Conservation (phyloP, 1,140 invertebrate species). For the Antheraea pernyi region DNA sequence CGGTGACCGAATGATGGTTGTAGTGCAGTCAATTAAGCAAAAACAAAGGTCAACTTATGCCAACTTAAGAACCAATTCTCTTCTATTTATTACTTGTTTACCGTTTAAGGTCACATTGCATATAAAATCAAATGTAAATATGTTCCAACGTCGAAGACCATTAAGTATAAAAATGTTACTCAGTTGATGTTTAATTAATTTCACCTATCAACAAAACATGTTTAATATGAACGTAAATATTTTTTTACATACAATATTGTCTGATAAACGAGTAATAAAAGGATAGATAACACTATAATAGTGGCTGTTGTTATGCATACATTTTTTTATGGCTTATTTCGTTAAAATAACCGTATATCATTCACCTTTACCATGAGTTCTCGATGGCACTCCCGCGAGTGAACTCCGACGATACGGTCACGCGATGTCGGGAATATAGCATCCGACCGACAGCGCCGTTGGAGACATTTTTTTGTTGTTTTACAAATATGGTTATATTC, state of each 20-base stretch:
- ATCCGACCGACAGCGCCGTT: neutral
- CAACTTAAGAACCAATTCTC: no score
- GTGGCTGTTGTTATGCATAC: constrained; percentile 1
- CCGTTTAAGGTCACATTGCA: no score
- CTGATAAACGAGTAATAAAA: neutral
- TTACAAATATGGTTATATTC: neutral
- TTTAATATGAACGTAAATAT: no score
- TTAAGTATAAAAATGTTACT: no score
- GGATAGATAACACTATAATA: constrained; percentile 1
- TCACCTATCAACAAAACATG: neutral
- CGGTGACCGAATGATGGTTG: no score
- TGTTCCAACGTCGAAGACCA: no score
- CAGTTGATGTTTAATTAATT: neutral
- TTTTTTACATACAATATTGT: neutral
- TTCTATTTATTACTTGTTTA: no score
- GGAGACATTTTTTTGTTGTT: neutral
- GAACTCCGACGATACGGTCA: constrained; percentile 13
- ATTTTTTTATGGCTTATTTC: constrained; percentile 71
- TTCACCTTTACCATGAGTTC: constrained; percentile 42
- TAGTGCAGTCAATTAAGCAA: no score
- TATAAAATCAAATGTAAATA: no score
- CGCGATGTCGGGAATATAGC: constrained; percentile 24
- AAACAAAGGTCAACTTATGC: no score
- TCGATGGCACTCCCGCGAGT: constrained; percentile 12
- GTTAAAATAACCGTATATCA: constrained; percentile 61